Conservation (phyloP, 2,888 invertebrate genomes). For the Hedya salicella region DNA sequence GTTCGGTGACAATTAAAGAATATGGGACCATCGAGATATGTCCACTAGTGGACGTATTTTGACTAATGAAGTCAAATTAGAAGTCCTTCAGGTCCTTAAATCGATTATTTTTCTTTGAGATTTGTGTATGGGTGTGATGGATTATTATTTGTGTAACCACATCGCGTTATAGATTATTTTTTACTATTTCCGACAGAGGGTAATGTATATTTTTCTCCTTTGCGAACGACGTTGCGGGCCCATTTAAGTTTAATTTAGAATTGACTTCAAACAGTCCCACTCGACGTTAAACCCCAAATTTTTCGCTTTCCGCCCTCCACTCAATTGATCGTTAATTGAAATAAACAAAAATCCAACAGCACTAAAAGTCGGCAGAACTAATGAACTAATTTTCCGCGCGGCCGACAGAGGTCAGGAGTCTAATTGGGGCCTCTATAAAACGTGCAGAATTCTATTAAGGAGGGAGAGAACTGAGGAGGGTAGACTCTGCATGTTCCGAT, state of each 20-base stretch:
- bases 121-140: too few relatives aligned
- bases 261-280: not conserved
- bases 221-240: too few relatives aligned
- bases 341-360: constrained; percentile 16
- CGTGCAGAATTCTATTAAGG: constrained; percentile 17
- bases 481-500: not conserved
- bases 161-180: too few relatives aligned
- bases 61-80: too few relatives aligned
- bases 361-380: constrained; percentile 18
- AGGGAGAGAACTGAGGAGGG: not conserved
- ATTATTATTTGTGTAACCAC: too few relatives aligned
- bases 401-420: constrained; percentile 7
- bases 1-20: too few relatives aligned
- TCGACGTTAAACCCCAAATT: not conserved
- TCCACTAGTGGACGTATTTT: too few relatives aligned
- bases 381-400: constrained; percentile 23
- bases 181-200: too few relatives aligned
- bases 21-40: too few relatives aligned
- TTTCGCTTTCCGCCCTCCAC: not conserved
- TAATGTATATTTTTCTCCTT: too few relatives aligned
- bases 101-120: too few relatives aligned
- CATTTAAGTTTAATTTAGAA: not conserved
- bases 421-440: constrained; percentile 27
- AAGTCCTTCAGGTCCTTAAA: too few relatives aligned
- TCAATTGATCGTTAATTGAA: constrained; percentile 1